These are phyloP conservation scores for Acestrorhynchus altus DNA, from an alignment of 2,797 vertebrate species.

Conservation along the genomic window DNA sequence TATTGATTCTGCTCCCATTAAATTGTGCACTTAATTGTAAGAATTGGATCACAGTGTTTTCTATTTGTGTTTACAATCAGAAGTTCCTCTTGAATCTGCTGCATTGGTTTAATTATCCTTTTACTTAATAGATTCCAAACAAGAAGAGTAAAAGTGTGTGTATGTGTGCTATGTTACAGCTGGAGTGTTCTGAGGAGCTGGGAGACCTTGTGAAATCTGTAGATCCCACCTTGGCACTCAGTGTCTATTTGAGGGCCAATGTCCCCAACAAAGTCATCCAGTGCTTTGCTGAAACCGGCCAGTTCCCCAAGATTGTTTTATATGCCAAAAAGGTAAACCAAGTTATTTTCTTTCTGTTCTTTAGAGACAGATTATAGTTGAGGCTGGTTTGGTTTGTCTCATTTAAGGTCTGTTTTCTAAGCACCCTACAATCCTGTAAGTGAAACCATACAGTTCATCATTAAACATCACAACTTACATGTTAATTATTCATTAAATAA, in stretches of 20 bases:
- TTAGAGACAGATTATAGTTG: background rate
- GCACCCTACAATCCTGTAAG: no score
- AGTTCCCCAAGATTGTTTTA: conserved; percentile 98
- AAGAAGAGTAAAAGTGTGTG: no score
- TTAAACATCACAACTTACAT: no score
- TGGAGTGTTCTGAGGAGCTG: conserved; percentile 98
- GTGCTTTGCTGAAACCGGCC: conserved; percentile 98
- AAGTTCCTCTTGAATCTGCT: no score
- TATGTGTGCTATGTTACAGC: conserved; percentile 71
- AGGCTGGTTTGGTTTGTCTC: background rate
- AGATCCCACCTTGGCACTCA: conserved; percentile 95
- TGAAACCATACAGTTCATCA: no score
- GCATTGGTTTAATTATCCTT: no score
- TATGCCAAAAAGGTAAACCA: conserved; percentile 96
- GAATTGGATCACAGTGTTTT: conserved; percentile 4
- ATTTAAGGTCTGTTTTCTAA: background rate
- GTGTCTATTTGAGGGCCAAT: conserved; percentile 95
- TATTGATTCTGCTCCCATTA: background rate
- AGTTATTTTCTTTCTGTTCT: background rate
- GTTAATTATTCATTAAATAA: no score
- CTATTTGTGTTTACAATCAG: background rate
- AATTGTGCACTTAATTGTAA: background rate
- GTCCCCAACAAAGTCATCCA: conserved; percentile 99
- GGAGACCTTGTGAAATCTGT: conserved; percentile 97
- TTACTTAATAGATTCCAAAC: no score